Base-by-base conservation (phyloP, 2,888 invertebrate genomes). In the Nesidiocoris tenuis region DNA sequence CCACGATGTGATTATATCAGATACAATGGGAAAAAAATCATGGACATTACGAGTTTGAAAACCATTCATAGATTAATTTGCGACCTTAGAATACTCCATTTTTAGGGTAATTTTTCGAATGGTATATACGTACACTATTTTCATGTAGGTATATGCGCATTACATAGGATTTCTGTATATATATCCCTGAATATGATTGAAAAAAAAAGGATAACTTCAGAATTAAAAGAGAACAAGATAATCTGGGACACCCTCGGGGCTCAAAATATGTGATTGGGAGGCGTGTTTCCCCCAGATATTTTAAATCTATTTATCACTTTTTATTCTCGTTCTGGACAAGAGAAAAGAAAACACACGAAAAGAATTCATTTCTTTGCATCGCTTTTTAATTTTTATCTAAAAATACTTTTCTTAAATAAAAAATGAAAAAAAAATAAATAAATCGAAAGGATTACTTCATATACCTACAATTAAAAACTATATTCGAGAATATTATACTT, bases 171-270 rank as follows among this genome's bases (percentile, higher is more conserved):
- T 72, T 61, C 61, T 72, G 72, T 72, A 72, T 72, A 72, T 39
- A 39, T 72, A 72, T 72, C 39, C 67, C 67, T 72, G 39, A 72
- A 61, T 39, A 72, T 54, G 25, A 70, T 59, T 2, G 59, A 61
- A 21, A 61, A 72, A 72, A 16, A 23, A n/a, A 39, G 12, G 39
- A 39, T 39, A 39, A 39, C 39, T 39, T 39, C 39, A 39, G 39
- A 61, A 72, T 55, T 70, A 24, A 59, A 70, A 59, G n/a, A 22
- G 5, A 59, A 70, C 56, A 72, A 54, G 63, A 61, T 61, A 72
- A 54, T 67, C 72, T 61, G 72, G 72, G 72, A 61, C 72, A 72
- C 72, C 72, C 72, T 72, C 72, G 72, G 72, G 72, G 72, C 72
- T 72, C 72, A 72, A 72, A 72, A 70, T 57, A 70, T 19, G 72